Evolutionary conservation across 2,888 invertebrate species (phyloP).

Genomic region (Hofmannophila pseudospretella): DNA sequence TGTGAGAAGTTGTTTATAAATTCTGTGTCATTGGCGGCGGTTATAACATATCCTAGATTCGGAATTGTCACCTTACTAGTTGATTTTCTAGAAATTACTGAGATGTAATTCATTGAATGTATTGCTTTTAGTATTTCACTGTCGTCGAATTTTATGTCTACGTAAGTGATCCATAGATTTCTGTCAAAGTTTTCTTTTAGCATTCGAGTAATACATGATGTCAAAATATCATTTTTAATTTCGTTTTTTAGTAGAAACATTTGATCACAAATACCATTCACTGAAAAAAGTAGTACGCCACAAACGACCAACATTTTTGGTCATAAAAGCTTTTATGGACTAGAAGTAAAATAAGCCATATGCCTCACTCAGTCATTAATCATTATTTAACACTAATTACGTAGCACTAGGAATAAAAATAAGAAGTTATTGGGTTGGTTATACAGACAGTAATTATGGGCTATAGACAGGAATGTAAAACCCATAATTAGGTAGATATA

Average conservation of each 20-base stretch:
- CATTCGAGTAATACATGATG: neutral
- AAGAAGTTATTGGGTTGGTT: too few species aligned
- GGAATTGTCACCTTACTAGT: neutral
- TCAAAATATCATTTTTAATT: neutral
- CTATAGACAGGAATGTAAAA: too few species aligned
- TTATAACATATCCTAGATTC: constrained; percentile 30
- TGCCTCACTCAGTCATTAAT: too few species aligned
- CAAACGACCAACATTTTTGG: neutral
- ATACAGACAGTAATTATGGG: too few species aligned
- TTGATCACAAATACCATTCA: neutral
- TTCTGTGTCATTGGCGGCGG: constrained; percentile 16
- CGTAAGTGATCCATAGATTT: constrained; percentile 12
- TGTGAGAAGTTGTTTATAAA: constrained; percentile 19
- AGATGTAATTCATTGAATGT: constrained; percentile 1
- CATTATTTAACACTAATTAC: neutral
- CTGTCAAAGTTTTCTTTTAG: too few species aligned
- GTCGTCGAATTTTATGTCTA: constrained; percentile 12
- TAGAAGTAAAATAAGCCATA: too few species aligned
- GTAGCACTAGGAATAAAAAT: too few species aligned
- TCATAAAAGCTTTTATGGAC: neutral
- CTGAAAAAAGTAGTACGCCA: neutral
- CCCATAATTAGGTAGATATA: too few species aligned
- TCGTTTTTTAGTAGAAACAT: neutral
- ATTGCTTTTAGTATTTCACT: constrained; percentile 11
- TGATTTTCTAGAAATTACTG: constrained; percentile 10